Evolutionary conservation across 2,797 vertebrate genomes (phyloP), one percentile per base, ranked within the genome.

Genomic region (Salarias fasciatus): DNA sequence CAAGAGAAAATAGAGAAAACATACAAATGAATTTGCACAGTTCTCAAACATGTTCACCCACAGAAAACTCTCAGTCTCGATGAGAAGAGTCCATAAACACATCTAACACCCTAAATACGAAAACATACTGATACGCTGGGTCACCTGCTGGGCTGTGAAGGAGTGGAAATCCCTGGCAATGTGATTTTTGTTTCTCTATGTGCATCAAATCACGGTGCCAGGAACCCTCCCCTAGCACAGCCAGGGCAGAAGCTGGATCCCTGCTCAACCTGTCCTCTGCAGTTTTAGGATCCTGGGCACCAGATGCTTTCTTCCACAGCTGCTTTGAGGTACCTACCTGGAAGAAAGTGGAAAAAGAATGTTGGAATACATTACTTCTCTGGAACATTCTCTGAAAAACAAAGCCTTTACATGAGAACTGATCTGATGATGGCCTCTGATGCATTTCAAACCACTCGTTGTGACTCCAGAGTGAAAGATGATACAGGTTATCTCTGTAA

Each of bases 131-230:
- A 41, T 48, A 15, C 2, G 43, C 18, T 8, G 41, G 56, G 68
- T 73, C 72, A 85, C 87, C 84, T 80, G 84, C 57, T 69, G 79
- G 85, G 79, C 93, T 87, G 88, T 91, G 86, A 85, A 87, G 87
- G 89, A 87, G 93, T 94, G 93, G 93, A 93, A 94, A 94, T 94
- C 93, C 93, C 93, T 94, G 93, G 93, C 93, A 94, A 94, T 94
- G 93, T 94, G 93, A 94, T 94, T 94, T 94, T 93, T 76, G 85
- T 90, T 91, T 91, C 74, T 89, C 84, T 91, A 90, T 92, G 82
- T 93, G 88, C 86, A 93, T 90, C 90, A 94, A 94, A 94, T 94
- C 93, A 94, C 93, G 88, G 88, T 93, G 92, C 93, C 93, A 94
- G 93, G 93, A 94, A 94, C 93, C 93, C 93, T 88, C 91, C 90